Evolutionary conservation across 2,888 invertebrate genomes (phyloP), one percentile per base, ranked within the genome.

Genomic region (Conchocele bisecta): DNA sequence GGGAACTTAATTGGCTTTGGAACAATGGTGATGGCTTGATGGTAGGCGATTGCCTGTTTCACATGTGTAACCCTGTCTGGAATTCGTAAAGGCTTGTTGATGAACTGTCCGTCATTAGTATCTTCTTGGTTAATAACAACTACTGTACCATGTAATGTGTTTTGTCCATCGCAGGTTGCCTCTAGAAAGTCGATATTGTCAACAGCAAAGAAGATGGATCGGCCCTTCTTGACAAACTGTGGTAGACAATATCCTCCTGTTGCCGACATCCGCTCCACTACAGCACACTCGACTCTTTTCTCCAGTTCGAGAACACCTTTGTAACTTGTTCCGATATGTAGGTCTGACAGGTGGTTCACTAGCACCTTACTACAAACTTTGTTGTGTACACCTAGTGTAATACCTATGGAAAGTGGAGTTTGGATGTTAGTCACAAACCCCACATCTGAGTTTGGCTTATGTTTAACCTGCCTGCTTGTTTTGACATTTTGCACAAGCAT

Each of bases 171-270:
- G n/a, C 44, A 56, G 4, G 69, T 69, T 20, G 63, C 69, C 48
- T 65, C 69, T 9, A 69, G 31, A 24, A 69, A 57, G n/a, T 69
- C 69, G 39, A 69, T 69, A 35, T 68, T 72, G 31, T 68, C 72
- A 46, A 72, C 24, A 26, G 72, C 68, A 63, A 69, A 72, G 67
- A 59, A 72, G 3, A 50, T 63, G 61, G 69, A 51, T 26, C 58
- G 37, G 3, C 44, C 59, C 29, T 51, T 69, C 51, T 68, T 70
- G 29, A 69, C 70, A 60, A 70, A 70, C 13, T 70, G 58, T 17
- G 59, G 67, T 5, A 70, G 50, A 60, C 66, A 69, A 50, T 37
- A 69, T 20, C 67, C 56, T n/a, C 57, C 57, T 11, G 42, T 42
- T 17, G 20, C 41, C 11, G 7, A 22, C 57, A 57, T 57, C 6